Base-by-base conservation (phyloP, 2,113 vertebrate species). In the Lophura nycthemera region DNA sequence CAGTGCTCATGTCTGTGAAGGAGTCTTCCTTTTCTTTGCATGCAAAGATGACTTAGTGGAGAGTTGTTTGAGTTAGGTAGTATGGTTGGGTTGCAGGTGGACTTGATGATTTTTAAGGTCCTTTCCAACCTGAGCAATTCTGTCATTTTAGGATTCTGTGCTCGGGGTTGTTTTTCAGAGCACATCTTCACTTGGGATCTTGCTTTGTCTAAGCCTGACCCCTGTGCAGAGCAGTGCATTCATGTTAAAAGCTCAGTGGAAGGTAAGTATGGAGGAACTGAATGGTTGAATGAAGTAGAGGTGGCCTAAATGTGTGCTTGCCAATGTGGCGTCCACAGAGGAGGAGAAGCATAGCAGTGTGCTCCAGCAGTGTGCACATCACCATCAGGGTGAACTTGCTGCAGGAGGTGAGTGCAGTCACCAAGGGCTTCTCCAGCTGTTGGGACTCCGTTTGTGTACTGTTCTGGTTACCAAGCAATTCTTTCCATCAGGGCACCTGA, bases 351-450 rank as follows among this genome's bases (percentile, higher is more conserved):
- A 0, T 2, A 13, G 63, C 0, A 2, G 32, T 17, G 15, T 29
- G 75, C 45, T 6, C 48, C 36, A 0, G 0, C 1, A 15, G 47
- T 0, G 0, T 7, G 11, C 38, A 3, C 0, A 10, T 48, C 60
- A 2, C 66, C 71, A 1, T 45, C 50, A 10, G 69, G 73, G 38
- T 32, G 3, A 75, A 18, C 2, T 2, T 12, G 24, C 52, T 22
- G 30, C 2, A 61, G 92, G 72, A 84, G 83, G 42, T 38, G 72
- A 84, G 9, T 0, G 14, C 56, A 20, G 67, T 38, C 94, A 57
- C 90, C 56, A 9, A 50, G 93, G 76, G 81, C 67, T 77, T n/a
- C 56, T 77, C 84, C 89, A 59, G 87, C 91, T 56, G 47, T 48
- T 85, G 85, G 83, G 80, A 2, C 72, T 16, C n/a, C 43, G 66